Conservation (phyloP, 1,140 invertebrate species). For the Bombus impatiens region DNA sequence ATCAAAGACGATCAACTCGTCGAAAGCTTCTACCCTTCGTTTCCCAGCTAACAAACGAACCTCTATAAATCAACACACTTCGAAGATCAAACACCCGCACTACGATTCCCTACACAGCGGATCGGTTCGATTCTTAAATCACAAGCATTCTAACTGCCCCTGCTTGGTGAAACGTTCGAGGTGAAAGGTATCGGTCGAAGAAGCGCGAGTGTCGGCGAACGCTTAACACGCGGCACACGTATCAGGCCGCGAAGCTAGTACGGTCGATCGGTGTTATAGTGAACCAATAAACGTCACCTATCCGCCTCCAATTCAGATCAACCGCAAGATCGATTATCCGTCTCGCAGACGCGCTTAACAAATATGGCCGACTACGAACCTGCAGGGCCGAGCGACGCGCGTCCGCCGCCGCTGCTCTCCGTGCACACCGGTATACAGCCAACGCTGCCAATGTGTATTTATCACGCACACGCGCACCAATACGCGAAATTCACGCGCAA, state of each 20-base stretch:
- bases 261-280: slow-evolving; percentile 44
- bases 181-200: background rate
- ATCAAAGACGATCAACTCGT: background rate
- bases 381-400: slow-evolving; percentile 18
- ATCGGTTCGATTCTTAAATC: background rate
- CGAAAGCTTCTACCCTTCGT: background rate
- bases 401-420: background rate
- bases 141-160: background rate
- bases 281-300: slow-evolving; percentile 54
- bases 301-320: slow-evolving; percentile 42
- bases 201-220: background rate
- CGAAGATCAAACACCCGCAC: background rate
- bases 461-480: slow-evolving; percentile 34
- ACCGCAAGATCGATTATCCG: slow-evolving; percentile 63
- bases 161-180: background rate
- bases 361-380: slow-evolving; percentile 67
- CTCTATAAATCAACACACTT: background rate
- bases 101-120: background rate
- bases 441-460: slow-evolving; percentile 3
- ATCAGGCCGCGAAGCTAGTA: slow-evolving; percentile 6
- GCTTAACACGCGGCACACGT: slow-evolving; percentile 8
- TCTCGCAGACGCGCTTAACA: slow-evolving; percentile 59
- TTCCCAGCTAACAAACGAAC: background rate
- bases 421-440: background rate
- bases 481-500: background rate